Evolutionary conservation across 2,113 vertebrate genomes (phyloP).

Genomic region (Hypanus sabinus): DNA sequence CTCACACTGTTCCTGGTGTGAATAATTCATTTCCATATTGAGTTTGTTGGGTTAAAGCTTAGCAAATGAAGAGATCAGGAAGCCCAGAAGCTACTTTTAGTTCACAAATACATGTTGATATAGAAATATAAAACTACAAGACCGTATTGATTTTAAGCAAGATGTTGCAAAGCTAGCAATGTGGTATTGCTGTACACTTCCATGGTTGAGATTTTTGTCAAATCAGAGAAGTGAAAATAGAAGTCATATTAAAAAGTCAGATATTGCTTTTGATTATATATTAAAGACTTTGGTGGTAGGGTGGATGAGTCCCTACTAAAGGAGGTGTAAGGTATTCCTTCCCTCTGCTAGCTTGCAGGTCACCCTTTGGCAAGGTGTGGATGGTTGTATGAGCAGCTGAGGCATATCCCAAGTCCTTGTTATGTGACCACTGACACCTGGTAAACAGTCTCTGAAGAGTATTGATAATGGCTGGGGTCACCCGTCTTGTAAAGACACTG

Average conservation of each 20-base stretch:
- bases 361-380: no score
- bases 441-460: no score
- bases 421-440: no score
- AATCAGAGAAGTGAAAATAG: background rate
- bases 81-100: background rate
- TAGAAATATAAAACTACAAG: slow-evolving; percentile 6
- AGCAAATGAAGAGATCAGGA: background rate
- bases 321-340: no score
- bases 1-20: background rate
- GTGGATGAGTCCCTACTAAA: no score
- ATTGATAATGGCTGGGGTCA: no score
- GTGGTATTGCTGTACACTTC: background rate
- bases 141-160: background rate
- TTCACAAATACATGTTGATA: background rate
- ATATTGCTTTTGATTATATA: background rate
- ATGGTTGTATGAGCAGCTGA: no score
- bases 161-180: background rate
- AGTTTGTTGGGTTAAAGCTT: background rate
- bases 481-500: no score
- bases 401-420: no score
- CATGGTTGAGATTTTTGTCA: background rate
- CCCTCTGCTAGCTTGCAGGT: no score
- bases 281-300: background rate
- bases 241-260: no score
- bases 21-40: background rate